These are phyloP conservation scores for Pteronura brasiliensis DNA, from an alignment of 2,113 vertebrate genomes.

Conservation along the genomic window DNA sequence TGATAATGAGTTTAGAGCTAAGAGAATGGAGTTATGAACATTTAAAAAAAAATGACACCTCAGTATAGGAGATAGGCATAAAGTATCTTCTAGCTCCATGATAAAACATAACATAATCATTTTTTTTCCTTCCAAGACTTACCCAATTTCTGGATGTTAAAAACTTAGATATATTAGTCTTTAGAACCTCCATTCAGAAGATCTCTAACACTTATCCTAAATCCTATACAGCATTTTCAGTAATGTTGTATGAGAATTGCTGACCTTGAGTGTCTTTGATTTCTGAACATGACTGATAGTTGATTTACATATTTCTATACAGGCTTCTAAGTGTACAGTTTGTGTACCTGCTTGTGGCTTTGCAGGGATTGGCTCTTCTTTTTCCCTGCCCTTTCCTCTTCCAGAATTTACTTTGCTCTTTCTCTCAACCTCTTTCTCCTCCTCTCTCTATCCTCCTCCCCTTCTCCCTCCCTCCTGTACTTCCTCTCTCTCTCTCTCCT, in stretches of 20 bases:
- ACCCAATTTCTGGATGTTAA: background rate
- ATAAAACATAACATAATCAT: background rate
- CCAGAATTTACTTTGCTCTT: background rate
- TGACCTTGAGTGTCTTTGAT: background rate
- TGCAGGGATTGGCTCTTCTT: background rate
- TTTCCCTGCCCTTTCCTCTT: background rate
- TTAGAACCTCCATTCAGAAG: background rate
- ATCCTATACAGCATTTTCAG: background rate
- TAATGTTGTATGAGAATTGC: background rate
- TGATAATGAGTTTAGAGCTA: background rate
- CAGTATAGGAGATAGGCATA: background rate
- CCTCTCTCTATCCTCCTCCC: background rate
- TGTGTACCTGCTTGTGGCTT: background rate
- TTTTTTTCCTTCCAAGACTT: background rate
- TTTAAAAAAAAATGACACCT: background rate
- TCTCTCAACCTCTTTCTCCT: background rate
- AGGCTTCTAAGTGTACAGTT: background rate
- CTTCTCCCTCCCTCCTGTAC: background rate
- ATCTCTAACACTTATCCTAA: background rate
- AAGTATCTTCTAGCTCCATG: background rate
- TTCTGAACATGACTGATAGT: background rate
- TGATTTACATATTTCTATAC: background rate
- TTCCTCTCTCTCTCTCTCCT: no score
- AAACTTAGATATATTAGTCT: background rate
- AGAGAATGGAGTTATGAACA: background rate